Evolutionary conservation across 2,888 invertebrate genomes (phyloP), one percentile per base, ranked within the genome.

Genomic region (Ormyrus labotus): DNA sequence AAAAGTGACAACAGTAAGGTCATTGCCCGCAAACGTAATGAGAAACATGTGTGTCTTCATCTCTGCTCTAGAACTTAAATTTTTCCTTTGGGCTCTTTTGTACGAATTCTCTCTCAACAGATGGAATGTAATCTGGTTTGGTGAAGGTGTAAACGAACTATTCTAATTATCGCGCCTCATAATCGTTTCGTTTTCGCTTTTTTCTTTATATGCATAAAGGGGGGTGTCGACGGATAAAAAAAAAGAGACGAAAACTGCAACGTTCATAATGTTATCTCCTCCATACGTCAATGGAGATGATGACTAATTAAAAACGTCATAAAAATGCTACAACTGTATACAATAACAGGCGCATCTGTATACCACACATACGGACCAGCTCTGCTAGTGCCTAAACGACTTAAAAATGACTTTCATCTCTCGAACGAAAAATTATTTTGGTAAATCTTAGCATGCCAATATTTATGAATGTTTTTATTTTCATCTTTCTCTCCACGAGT

Each of bases 101-200:
- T 64, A 69, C 34, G 72, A 77, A 77, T 63, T 69, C 63, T 72
- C 50, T 70, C 63, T 69, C 72, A 64, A 57, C 50, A 10, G 58
- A 72, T 77, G 72, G 80, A 81, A 81, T 77, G 80, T 73, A 63
- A 73, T 77, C 72, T 68, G 53, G 63, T 77, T 77, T 71, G 60
- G 65, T 67, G 61, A 68, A 72, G 68, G 80, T 68, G 65, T 76
- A 67, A 80, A 80, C 57, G 67, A 80, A 71, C 71, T 80, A 80
- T 76, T 68, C 76, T 80, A 80, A 72, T 80, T 76, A 72, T 63
- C 67, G 58, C 50, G 71, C 45, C 34, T 73, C 68, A 60, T 73
- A 70, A 71, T 48, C 58, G 63, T 13, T 69, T 63, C 57, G 45
- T 19, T 13, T 65, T 72, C 50, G 19, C 45, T 73, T 45, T 69